Evolutionary conservation across 2,888 invertebrate species (phyloP), one percentile per base, ranked within the genome.

Genomic region (Cephus nigrinus): DNA sequence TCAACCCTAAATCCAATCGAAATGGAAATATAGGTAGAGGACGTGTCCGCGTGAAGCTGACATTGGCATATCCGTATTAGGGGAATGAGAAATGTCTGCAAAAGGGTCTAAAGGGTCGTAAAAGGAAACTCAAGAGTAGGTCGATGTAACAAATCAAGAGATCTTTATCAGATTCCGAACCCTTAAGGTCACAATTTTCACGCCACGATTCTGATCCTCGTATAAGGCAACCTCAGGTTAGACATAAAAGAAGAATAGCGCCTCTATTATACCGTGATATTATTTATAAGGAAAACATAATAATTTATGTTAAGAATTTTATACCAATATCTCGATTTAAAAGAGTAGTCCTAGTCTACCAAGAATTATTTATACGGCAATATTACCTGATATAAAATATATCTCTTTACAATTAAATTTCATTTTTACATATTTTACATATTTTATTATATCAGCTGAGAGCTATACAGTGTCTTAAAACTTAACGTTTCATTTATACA

Each of bases 121-220:
- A 23, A 55, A 55, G 23, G 23, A 55, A 55, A 55, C 9, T 23
- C 55, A 3, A 9, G 31, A 31, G 31, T 15, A 31, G 31, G 11
- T 71, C 31, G 31, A 23, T 12, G 31, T 71, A 71, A 71, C 15
- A 71, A 71, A 71, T 71, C 71, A 71, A 71, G 71, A 12, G 71
- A 33, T 71, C 71, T 71, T 33, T 71, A 71, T 71, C 71, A 32
- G 71, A 71, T 31, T 71, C 31, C 32, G 32, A 69, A 71, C 71
- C 9, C 71, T 71, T 55, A 55, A 23, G 55, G 23, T 55, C 55
- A 55, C 55, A 23, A 55, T 23, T 55, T 55, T 55, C 55, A 55
- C 55, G 23, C 55, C 23, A 23, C 55, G 23, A 55, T 55, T 55
- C 9, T 23, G 55, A 55, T 55, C 9, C 23, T 55, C 55, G 23